phyloP scores from a whole-genome alignment of 2,113 vertebrate species.

The Leptosomus discolor region DNA sequence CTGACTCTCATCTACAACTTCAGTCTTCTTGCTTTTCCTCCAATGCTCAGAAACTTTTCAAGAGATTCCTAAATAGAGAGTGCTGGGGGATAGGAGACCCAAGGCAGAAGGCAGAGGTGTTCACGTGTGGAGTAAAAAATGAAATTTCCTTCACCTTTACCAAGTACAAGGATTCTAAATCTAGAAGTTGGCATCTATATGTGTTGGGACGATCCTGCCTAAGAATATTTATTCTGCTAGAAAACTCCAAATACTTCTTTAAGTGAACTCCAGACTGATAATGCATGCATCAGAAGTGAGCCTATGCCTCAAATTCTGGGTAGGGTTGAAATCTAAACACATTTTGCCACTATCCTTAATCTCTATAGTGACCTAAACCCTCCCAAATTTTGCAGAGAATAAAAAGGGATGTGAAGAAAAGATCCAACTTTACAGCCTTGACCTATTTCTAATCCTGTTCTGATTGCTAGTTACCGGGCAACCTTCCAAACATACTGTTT shows the following conservation, averaged over 20 bases:
- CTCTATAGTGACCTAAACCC: neutral
- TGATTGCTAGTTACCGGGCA: slow-evolving; percentile 49
- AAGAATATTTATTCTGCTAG: neutral
- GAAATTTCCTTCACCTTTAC: neutral
- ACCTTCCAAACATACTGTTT: slow-evolving; percentile 45
- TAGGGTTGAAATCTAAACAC: neutral
- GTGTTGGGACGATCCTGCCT: neutral
- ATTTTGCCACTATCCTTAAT: neutral
- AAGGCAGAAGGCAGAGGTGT: neutral
- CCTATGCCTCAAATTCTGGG: neutral
- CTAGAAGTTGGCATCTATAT: neutral
- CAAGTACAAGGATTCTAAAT: neutral
- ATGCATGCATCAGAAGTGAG: neutral
- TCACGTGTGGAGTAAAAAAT: neutral
- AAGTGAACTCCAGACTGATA: neutral
- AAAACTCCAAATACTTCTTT: neutral
- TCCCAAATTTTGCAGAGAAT: neutral
- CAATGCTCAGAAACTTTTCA: neutral
- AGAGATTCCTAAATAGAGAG: neutral
- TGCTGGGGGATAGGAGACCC: neutral
- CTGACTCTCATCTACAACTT: neutral
- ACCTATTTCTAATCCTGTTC: slow-evolving; percentile 50
- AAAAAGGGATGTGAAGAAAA: neutral
- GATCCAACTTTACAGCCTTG: slow-evolving; percentile 22
- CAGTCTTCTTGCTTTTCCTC: neutral